Evolutionary conservation across 2,888 invertebrate genomes (phyloP), one percentile per base, ranked within the genome.

Genomic region (Muschampia plurimacula): DNA sequence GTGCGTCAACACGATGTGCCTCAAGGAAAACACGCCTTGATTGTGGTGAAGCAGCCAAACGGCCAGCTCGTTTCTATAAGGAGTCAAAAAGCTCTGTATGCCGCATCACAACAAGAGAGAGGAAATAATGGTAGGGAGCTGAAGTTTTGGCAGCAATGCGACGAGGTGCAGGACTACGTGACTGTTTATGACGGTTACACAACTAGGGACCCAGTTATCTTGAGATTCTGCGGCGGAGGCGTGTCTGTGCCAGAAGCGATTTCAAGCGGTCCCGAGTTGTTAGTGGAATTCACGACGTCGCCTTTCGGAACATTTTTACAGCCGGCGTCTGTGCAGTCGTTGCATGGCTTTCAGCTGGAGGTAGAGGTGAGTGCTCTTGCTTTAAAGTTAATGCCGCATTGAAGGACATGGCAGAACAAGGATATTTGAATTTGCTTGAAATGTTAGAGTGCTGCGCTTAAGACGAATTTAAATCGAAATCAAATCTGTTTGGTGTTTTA

Each of bases 181-280:
- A 97, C 97, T 46, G 96, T 98, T 69, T 98, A 98, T 89, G 98
- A 98, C 84, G 98, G 98, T 55, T 97, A 98, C 86, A 98, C 98
- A 79, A 98, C 97, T 57, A 95, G 97, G 82, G 98, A 98, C 89
- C 97, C 98, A 28, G 96, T 98, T 77, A 96, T 98, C 82, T 93
- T 98, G 80, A 97, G 97, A 92, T 98, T 98, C 91, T 98, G 98
- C 84, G 98, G 98, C 9, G 98, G 98, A 63, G 98, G 98, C 52
- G 97, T 98, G 83, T 96, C 97, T 4, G 97, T 98, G 70, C 98
- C 98, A 12, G 96, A 97, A 84, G 96, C 98, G 46, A 96, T 97
- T 79, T 98, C 98, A 77, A 98, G 98, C 85, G 97, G 98, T 0
- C 97, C 97, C 74, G 98, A 98, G 89, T 94, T 98, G 80, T 95